phyloP scores from a whole-genome alignment of 2,113 vertebrate species.

The Neopipo cinnamomea region DNA sequence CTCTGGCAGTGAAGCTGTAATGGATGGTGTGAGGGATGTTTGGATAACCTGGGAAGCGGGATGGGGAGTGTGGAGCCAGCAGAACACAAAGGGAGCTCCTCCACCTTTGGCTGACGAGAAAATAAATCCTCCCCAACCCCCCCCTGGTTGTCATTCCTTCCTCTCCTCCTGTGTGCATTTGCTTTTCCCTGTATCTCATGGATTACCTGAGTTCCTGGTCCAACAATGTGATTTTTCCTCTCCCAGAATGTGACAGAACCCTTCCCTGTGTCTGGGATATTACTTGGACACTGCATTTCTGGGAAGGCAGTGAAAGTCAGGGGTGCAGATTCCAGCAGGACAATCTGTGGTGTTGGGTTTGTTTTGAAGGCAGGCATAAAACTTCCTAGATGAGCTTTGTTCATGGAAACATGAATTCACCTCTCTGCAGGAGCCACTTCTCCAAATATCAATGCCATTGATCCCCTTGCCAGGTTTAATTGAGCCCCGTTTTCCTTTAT shows the following conservation, averaged over 20 bases:
- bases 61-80: rapidly evolving
- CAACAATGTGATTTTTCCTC: background rate
- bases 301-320: background rate
- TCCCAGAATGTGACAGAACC: background rate
- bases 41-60: background rate
- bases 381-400: background rate
- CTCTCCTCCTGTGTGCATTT: background rate
- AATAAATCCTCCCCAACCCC: background rate
- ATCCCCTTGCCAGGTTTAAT: background rate
- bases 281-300: background rate
- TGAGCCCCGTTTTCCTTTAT: background rate
- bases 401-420: background rate
- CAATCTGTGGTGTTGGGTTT: background rate
- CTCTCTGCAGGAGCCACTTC: background rate
- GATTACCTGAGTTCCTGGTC: no score
- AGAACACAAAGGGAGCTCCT: rapidly evolving
- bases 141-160: background rate
- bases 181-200: background rate
- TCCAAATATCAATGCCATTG: background rate
- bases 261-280: no score
- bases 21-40: background rate
- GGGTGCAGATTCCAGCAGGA: background rate
- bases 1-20: background rate
- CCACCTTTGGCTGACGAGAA: background rate
- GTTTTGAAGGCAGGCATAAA: background rate